Evolutionary conservation across 1,140 invertebrate genomes (phyloP), one percentile per base, ranked within the genome.

Genomic region (Nephila pilipes): DNA sequence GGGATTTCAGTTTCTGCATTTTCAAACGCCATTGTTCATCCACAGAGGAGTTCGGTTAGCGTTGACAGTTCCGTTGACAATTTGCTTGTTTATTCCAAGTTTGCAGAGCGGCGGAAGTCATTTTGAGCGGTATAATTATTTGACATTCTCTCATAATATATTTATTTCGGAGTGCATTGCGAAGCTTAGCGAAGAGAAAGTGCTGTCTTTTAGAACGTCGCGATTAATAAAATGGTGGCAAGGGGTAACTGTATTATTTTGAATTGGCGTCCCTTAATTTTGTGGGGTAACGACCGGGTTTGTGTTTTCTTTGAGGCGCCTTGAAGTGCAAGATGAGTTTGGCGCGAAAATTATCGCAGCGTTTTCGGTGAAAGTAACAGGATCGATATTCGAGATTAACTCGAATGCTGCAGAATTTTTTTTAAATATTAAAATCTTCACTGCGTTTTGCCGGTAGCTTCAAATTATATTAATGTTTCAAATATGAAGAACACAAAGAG

Each of bases 111-210:
- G 20, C 80, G 80, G 80, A 81, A 81, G 80, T 81, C 80, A 81
- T 54, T 81, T 54, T 54, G 80, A 81, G 80, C 80, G 18, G 46
- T 81, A 81, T 81, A 81, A 81, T 81, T 81, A 81, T 81, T 81
- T 81, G 80, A 81, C 80, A 29, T 12, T 55, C 80, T 46, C 80
- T 54, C 38, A 54, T 54, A 22, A 54, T 55, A 20, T n/a, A 81
- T 54, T 46, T 54, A 54, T 54, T 81, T 25, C 46, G 22, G 38
- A 36, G 46, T 54, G 54, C 16, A 20, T 46, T 81, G 22, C 1
- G n/a, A 16, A 10, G 46, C 6, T 46, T 46, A 10, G 2, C 46
- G 6, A 46, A 10, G 46, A 46, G 80, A 46, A 55, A 46, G 80
- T 55, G 80, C 46, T 25, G 80, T 20, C 38, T 54, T 81, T 81